Percentiles rank a stretch among this genome's conserved stretches.
Conservation (phyloP, 2,113 vertebrate species). For the Clupea harengus region DNA sequence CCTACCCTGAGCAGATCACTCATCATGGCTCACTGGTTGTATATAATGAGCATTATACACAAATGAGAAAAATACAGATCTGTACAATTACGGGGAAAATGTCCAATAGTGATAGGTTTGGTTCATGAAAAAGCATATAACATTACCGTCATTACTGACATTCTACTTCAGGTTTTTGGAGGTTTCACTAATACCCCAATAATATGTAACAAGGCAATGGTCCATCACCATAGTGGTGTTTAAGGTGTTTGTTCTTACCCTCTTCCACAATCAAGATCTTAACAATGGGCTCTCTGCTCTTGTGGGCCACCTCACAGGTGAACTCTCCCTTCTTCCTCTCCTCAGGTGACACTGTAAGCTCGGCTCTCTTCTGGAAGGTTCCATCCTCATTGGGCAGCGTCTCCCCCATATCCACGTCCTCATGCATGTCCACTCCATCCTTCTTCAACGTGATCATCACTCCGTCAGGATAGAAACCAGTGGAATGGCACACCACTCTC, state of each 20-base stretch:
- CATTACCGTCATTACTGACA: too few species aligned
- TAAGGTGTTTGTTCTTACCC: background rate
- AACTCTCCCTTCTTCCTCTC: background rate
- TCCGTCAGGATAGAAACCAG: slow-evolving; percentile 38
- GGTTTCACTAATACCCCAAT: background rate
- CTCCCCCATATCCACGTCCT: slow-evolving; percentile 45
- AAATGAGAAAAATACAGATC: too few species aligned
- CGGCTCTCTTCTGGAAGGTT: slow-evolving; percentile 53
- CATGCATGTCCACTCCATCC: slow-evolving; percentile 31
- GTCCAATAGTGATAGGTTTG: too few species aligned
- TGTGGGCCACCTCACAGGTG: background rate
- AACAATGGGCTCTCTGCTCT: background rate
- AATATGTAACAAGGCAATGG: background rate
- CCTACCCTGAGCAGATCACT: too few species aligned
- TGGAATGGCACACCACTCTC: slow-evolving; percentile 48
- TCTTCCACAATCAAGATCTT: background rate
- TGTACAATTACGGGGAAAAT: too few species aligned
- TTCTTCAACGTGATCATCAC: slow-evolving; percentile 36
- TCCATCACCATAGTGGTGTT: background rate
- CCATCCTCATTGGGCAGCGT: slow-evolving; percentile 55
- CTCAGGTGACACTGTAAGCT: slow-evolving; percentile 18
- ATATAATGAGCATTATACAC: too few species aligned
- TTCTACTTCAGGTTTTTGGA: too few species aligned
- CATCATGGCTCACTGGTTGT: too few species aligned
- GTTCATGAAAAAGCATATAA: too few species aligned